Evolutionary conservation across 2,797 vertebrate genomes (phyloP), one percentile per base, ranked within the genome.

Genomic region (Esox masquinongy): DNA sequence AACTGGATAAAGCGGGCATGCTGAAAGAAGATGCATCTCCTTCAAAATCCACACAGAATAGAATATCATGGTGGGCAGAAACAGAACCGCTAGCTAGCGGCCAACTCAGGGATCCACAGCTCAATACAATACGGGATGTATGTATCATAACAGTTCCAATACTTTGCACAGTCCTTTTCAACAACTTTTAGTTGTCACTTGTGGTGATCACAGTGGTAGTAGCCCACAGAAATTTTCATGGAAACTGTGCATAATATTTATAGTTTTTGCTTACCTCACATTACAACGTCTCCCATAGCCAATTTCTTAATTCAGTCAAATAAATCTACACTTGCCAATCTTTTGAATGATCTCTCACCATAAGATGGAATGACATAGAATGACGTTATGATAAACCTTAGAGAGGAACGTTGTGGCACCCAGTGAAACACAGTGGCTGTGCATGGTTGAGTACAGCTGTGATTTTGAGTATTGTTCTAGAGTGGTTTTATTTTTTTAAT

Each of bases 21-120:
- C 89, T 79, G 81, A 87, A 83, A 88, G 79, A 86, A 85, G 80
- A 85, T 4, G 76, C 84, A 80, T 88, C 83, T 87, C 80, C 79
- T 84, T 80, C 73, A 77, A 76, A 87, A 80, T 83, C 84, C 84
- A 85, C 77, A 82, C 61, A 76, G 71, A 73, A 74, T 70, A 68
- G 39, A 74, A 75, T 24, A 61, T 61, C 56, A 74, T 36, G 68
- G 80, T 86, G 77, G 53, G 77, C 24, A 84, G 82, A 86, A 88
- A 85, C 83, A 88, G 84, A 88, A 85, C 74, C 79, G 56, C 73
- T 39, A 77, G 76, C n/a, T 59, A 59, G 68, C 43, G n/a, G 85
- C 85, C 85, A 85, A 76, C 82, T 86, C 80, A 77, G 79, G 77
- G 84, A 77, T 88, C 87, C 87, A 83, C 78, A 82, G 80, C 80